Evolutionary conservation across 1,140 invertebrate species (phyloP), one percentile per base, ranked within the genome.

Genomic region (Bombus waltoni): DNA sequence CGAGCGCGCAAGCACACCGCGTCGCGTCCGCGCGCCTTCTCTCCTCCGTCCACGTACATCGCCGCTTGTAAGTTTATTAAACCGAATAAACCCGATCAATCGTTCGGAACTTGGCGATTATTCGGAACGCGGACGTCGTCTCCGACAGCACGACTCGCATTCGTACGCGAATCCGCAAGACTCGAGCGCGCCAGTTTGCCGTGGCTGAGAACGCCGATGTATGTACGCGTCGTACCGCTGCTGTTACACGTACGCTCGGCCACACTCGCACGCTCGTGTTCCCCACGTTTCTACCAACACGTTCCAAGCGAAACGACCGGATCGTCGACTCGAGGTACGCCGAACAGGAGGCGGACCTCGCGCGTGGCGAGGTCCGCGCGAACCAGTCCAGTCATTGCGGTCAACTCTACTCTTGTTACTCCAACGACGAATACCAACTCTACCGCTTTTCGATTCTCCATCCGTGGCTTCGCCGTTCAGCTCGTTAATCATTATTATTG

Each of bases 401-500:
- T 47, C 47, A 38, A 77, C n/a, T 82, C 76, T 80, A 84, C 77
- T 89, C 92, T 72, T 75, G 73, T 87, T 44, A 83, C 44, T n/a
- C 85, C 75, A 75, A 18, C 76, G 59, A 66, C 62, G n/a, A 18
- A 15, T 68, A 68, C 73, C 28, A 66, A 38, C 68, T 18, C 3
- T 9, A n/a, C 35, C 72, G 53, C 81, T 65, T 66, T 42, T 47
- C n/a, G 13, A 15, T 65, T 32, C 65, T 66, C 65, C n/a, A 18
- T 3, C 28, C 44, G 44, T 38, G 3, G 72, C 62, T 38, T 68
- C 47, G 76, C 38, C 88, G 38, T 47, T 9, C 81, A 74, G 80
- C 80, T 70, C 92, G 90, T 94, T 94, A 93, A 94, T 94, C 94
- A 94, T 93, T 91, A 92, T 93, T 94, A 94, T 94, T 93, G 91